Conservation (phyloP, 2,797 vertebrate genomes). For the Smutsia gigantea region DNA sequence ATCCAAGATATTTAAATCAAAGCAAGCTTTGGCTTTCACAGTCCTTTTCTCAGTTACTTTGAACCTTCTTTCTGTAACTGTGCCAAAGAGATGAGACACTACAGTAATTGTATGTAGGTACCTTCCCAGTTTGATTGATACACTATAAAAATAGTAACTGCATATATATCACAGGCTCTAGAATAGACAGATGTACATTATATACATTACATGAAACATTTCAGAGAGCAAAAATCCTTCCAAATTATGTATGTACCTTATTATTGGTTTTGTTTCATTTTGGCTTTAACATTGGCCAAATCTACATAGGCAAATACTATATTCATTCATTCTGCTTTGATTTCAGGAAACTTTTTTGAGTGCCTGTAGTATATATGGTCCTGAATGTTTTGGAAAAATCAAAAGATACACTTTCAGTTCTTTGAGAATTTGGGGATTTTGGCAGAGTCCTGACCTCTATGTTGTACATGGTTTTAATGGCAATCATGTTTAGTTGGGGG, state of each 20-base stretch:
- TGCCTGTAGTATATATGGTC: neutral
- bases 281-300: neutral
- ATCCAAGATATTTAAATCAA: neutral
- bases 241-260: neutral
- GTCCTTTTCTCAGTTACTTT: neutral
- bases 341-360: neutral
- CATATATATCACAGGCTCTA: neutral
- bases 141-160: neutral
- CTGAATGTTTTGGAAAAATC: neutral
- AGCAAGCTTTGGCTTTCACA: neutral
- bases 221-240: neutral
- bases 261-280: neutral
- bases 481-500: neutral
- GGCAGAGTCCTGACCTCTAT: neutral
- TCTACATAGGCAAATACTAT: neutral
- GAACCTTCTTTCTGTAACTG: neutral
- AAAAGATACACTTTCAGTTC: neutral
- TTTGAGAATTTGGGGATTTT: neutral
- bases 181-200: neutral
- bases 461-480: neutral
- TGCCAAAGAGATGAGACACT: neutral
- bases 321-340: neutral
- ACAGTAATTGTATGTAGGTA: neutral
- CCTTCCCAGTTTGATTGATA: neutral
- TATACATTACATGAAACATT: neutral